Percentiles rank a stretch among this genome's conserved stretches.
These are phyloP conservation scores for Schizopygopsis pylzovi DNA, from an alignment of 2,797 vertebrate species.

Conservation along the genomic window DNA sequence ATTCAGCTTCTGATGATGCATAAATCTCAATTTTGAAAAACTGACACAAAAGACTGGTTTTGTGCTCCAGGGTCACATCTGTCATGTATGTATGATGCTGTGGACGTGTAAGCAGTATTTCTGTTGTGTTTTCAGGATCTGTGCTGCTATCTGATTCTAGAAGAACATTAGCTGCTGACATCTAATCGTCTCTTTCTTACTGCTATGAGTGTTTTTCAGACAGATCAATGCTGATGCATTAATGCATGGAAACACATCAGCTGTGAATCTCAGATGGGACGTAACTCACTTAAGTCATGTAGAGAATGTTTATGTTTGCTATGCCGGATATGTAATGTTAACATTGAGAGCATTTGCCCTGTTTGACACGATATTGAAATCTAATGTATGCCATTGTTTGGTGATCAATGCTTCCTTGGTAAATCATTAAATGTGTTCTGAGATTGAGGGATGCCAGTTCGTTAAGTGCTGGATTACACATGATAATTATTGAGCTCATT, in stretches of 20 bases:
- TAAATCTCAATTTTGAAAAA: too few relatives aligned
- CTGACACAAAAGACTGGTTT: too few relatives aligned
- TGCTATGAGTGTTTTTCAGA: slow-evolving; percentile 35
- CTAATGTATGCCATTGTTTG: slow-evolving; percentile 15
- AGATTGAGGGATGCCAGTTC: slow-evolving; percentile 19
- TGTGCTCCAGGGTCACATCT: too few relatives aligned
- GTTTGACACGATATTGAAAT: slow-evolving; percentile 26
- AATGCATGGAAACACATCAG: slow-evolving; percentile 45
- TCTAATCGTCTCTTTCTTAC: neutral
- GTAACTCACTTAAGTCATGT: slow-evolving; percentile 48
- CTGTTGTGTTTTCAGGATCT: neutral
- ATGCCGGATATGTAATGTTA: slow-evolving; percentile 14
- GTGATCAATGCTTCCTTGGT: neutral
- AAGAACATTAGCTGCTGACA: slow-evolving; percentile 2
- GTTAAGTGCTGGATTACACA: neutral
- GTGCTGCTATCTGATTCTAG: neutral
- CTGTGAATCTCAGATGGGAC: slow-evolving; percentile 20
- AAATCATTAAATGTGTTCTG: slow-evolving; percentile 15
- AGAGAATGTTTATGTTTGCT: slow-evolving; percentile 31
- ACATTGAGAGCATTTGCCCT: slow-evolving; percentile 22
- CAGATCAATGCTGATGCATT: slow-evolving; percentile 41
- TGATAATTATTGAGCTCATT: neutral
- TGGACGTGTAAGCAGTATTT: too few relatives aligned
- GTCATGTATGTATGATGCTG: too few relatives aligned
- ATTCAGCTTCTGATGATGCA: too few relatives aligned